phyloP scores from a whole-genome alignment of 1,140 invertebrate species.

The Semibalanus balanoides region DNA sequence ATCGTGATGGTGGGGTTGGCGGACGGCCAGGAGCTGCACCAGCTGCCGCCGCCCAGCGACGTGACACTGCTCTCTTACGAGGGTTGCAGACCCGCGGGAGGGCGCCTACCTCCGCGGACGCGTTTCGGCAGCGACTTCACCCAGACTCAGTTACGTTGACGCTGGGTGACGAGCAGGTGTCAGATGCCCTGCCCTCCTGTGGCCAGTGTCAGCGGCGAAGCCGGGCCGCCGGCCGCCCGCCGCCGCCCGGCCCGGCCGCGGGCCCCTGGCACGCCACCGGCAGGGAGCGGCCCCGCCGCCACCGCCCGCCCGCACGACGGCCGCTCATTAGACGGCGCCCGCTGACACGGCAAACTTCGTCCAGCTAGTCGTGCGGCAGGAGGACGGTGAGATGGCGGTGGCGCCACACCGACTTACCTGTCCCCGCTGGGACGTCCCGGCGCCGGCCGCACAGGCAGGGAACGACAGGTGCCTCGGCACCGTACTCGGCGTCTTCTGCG shows the following conservation, averaged over 20 bases:
- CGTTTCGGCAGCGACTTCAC: constrained; percentile 34
- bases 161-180: background rate
- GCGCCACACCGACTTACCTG: constrained; percentile 22
- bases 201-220: background rate
- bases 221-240: background rate
- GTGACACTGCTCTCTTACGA: constrained; percentile 51
- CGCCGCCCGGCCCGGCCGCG: background rate
- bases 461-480: constrained; percentile 15
- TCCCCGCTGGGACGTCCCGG: constrained; percentile 37
- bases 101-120: constrained; percentile 69
- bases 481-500: constrained; percentile 34
- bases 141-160: background rate
- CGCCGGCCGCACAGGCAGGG: background rate
- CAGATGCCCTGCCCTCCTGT: background rate
- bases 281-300: too few species aligned
- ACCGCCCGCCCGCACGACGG: constrained; percentile 41
- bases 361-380: constrained; percentile 44
- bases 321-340: constrained; percentile 50
- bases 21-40: constrained; percentile 43
- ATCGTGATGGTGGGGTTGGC: constrained; percentile 57
- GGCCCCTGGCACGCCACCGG: background rate
- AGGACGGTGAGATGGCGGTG: constrained; percentile 14
- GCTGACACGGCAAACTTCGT: constrained; percentile 71
- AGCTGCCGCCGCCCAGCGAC: constrained; percentile 48
- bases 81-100: constrained; percentile 44